Evolutionary conservation across 2,113 vertebrate genomes (phyloP), one percentile per base, ranked within the genome.

Genomic region (Glaucomys volans): DNA sequence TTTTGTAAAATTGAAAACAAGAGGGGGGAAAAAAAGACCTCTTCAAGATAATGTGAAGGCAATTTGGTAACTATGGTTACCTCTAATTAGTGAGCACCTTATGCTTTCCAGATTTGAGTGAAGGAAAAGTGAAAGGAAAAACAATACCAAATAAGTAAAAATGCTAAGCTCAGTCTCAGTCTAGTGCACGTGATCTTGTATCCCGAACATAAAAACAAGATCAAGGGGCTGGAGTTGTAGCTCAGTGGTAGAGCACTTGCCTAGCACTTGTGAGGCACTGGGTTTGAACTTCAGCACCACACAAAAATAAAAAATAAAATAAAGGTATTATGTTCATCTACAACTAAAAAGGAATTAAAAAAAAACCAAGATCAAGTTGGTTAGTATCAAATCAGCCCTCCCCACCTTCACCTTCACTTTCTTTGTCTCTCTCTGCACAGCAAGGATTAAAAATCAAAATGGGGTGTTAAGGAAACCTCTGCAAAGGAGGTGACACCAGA

Each of bases 21-120:
- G 17, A 66, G n/a, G 47, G 2, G 47, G 1, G 28, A 7, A 16
- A n/a, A 67, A 35, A 17, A 75, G 28, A 75, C 26, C n/a, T 52
- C 44, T 69, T 62, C 16, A 54, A 67, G 59, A 30, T 40, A 59
- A 92, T 74, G 85, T 72, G 81, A 96, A 97, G 81, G 30, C 87
- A 95, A 74, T 67, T 93, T 93, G 90, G 97, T 96, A 93, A 59
- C 95, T 90, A 94, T 93, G 93, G 93, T 96, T 95, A 97, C 96
- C 32, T 44, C 94, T 95, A 87, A 96, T 95, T 97, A 97, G 93
- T 9, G 47, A 97, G 72, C 47, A 47, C 82, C 42, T 47, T 74
- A 50, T 90, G 90, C 69, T 89, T 95, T 93, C 69, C 64, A 92
- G 83, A 89, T 90, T 66, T 54, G 81, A 94, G 91, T 8, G 59